Conservation (phyloP, 2,113 vertebrate genomes). For the Lepus europaeus region DNA sequence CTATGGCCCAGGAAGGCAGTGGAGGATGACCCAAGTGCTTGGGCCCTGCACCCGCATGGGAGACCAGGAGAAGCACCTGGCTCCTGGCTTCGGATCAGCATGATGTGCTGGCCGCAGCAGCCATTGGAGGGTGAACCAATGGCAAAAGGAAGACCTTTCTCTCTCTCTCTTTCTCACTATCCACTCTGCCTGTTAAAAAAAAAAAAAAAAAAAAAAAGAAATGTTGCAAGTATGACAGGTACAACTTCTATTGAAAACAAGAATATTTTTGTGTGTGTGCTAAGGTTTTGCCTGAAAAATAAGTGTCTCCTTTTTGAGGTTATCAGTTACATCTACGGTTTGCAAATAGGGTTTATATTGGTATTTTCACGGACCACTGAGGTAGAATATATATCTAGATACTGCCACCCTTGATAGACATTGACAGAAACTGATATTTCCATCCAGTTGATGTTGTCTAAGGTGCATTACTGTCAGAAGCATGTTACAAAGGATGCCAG, state of each 20-base stretch:
- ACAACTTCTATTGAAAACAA: not conserved
- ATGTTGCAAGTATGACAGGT: not conserved
- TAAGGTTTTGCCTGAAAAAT: not conserved
- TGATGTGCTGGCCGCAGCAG: too few relatives aligned
- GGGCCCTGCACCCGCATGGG: too few relatives aligned
- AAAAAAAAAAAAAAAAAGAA: not conserved
- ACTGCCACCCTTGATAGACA: not conserved
- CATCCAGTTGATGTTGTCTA: not conserved
- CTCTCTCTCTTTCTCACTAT: too few relatives aligned
- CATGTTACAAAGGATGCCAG: not conserved
- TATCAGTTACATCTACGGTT: not conserved
- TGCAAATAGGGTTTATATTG: not conserved
- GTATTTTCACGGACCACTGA: not conserved
- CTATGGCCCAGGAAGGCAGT: too few relatives aligned
- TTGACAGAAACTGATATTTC: not conserved
- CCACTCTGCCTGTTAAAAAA: too few relatives aligned
- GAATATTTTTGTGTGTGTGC: not conserved
- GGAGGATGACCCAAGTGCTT: too few relatives aligned
- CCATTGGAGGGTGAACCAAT: too few relatives aligned
- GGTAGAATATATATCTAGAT: not conserved
- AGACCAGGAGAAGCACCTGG: too few relatives aligned
- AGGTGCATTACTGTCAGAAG: not conserved
- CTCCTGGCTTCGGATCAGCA: too few relatives aligned
- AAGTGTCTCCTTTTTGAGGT: not conserved
- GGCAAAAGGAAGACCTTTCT: too few relatives aligned